Evolutionary conservation across 2,888 invertebrate species (phyloP).

Genomic region (Abrostola tripartita): DNA sequence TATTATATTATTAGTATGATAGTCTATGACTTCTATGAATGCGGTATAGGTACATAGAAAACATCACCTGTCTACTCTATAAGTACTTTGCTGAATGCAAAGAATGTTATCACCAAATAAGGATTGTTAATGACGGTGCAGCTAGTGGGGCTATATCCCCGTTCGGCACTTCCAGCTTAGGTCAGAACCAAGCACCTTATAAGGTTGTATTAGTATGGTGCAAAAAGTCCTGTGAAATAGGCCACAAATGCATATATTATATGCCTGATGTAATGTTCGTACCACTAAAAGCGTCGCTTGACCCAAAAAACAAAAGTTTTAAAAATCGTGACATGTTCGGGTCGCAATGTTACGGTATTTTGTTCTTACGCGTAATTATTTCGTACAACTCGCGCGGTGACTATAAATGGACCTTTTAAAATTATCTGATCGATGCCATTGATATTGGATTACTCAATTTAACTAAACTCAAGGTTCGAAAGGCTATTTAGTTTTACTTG

Average conservation of each 20-base stretch:
- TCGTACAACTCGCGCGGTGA: constrained; percentile 56
- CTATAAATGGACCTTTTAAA: constrained; percentile 61
- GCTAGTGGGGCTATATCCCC: constrained; percentile 17
- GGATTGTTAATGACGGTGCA: constrained; percentile 34
- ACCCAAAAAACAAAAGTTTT: constrained; percentile 68
- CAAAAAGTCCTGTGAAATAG: constrained; percentile 64
- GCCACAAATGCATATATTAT: constrained; percentile 57
- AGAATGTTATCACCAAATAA: constrained; percentile 35
- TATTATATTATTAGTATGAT: neutral
- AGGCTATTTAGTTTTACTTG: constrained; percentile 49
- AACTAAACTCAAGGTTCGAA: constrained; percentile 57
- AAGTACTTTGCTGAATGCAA: constrained; percentile 30
- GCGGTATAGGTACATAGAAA: neutral
- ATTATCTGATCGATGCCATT: constrained; percentile 56
- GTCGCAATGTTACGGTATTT: constrained; percentile 65
- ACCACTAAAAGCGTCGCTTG: constrained; percentile 64
- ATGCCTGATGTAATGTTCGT: constrained; percentile 63
- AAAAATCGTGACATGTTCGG: constrained; percentile 68
- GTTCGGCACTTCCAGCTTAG: constrained; percentile 34
- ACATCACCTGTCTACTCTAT: neutral
- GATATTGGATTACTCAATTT: constrained; percentile 60
- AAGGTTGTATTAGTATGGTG: constrained; percentile 57
- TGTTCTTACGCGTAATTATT: constrained; percentile 61
- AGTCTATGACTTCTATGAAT: neutral
- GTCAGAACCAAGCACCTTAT: constrained; percentile 41